Evolutionary conservation across 2,888 invertebrate species (phyloP), one percentile per base, ranked within the genome.

Genomic region (Hymenopus coronatus): DNA sequence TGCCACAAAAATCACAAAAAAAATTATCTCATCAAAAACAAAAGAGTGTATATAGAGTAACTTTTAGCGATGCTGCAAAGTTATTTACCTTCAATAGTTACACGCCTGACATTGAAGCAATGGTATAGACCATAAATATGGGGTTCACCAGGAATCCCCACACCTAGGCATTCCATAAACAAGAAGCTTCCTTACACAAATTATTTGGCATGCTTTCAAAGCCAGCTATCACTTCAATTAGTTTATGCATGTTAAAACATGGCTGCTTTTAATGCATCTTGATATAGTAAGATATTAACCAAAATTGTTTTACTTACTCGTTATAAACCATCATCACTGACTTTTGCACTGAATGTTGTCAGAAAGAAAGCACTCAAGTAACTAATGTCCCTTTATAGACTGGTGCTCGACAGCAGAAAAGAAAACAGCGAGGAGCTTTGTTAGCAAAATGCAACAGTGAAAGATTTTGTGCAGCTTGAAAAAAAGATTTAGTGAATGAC

Each of bases 1-100:
- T 90, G 90, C 90, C 88, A 90, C 90, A 90, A 90, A 90, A 90
- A 89, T 89, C 85, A 88, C 84, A 89, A 88, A 90, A 90, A n/a
- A 90, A 84, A 88, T 89, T 81, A 70, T 89, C 89, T 85, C 54
- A 84, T 54, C 46, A 83, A 89, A 90, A 88, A 88, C 81, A 85
- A 89, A 90, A 89, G 87, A 87, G 54, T 70, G 54, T 70, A 70
- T 54, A 54, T 70, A 70, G 54, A 70, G 25, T 70, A 83, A 86
- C 15, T 81, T 89, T 46, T 54, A 87, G 84, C 87, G 84, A 84
- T 89, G 84, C 88, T 89, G 84, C 82, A 84, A 84, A 27, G 40
- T 70, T 85, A 84, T 84, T 88, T 88, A 85, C 88, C 88, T 88
- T 88, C 84, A 14, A 33, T 81, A 81, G 20, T 25, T 81, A 84